Conservation (phyloP, 2,888 invertebrate genomes). For the Hybos culiciformis region DNA sequence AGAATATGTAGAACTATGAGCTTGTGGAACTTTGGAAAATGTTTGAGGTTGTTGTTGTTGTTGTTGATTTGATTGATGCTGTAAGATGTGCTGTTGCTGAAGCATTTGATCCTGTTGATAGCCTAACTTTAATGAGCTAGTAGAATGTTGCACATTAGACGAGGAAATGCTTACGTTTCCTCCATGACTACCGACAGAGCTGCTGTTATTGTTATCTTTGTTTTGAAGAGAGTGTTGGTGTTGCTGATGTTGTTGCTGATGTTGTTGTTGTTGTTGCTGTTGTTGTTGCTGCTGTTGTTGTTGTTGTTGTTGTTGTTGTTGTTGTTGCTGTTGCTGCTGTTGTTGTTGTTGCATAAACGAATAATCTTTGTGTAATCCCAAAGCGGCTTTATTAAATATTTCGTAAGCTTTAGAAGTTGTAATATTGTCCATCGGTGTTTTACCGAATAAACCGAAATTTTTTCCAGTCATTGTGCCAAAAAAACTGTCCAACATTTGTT, state of each 20-base stretch:
- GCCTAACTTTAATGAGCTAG: slow-evolving; percentile 7
- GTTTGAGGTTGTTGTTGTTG: slow-evolving; percentile 5
- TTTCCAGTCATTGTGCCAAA: slow-evolving; percentile 30
- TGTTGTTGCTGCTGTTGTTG: slow-evolving; percentile 17
- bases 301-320: slow-evolving; percentile 16
- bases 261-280: slow-evolving; percentile 10
- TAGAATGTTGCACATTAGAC: slow-evolving; percentile 6
- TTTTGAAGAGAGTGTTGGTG: no score
- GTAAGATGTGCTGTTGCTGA: slow-evolving; percentile 1
- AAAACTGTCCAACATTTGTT: slow-evolving; percentile 31
- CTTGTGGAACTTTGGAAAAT: background rate
- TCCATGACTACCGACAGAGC: slow-evolving; percentile 8
- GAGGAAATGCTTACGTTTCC: slow-evolving; percentile 10
- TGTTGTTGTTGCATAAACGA: slow-evolving; percentile 10
- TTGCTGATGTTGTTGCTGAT: no score
- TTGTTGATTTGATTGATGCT: slow-evolving; percentile 18
- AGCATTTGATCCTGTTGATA: background rate
- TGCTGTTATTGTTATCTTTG: background rate
- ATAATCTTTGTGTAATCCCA: slow-evolving; percentile 32
- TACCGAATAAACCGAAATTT: slow-evolving; percentile 22
- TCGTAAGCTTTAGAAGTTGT: slow-evolving; percentile 34
- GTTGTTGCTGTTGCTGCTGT: slow-evolving; percentile 17
- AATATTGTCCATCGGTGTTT: slow-evolving; percentile 23
- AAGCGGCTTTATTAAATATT: slow-evolving; percentile 34
- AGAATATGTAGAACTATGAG: background rate